Evolutionary conservation across 1,140 invertebrate genomes (phyloP).

Genomic region (Cyrtorhinus lividipennis): DNA sequence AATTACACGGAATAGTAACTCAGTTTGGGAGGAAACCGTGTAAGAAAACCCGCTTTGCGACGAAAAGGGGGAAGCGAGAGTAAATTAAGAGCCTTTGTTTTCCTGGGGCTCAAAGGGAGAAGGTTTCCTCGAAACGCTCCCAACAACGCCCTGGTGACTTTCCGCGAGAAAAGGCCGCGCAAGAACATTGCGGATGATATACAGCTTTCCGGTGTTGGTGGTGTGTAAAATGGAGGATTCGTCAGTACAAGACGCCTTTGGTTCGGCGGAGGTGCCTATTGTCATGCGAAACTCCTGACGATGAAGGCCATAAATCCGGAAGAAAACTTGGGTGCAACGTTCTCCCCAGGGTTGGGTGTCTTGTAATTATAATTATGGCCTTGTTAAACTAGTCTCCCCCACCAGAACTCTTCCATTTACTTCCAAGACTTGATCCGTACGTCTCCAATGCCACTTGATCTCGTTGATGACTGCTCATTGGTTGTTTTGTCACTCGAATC

Average conservation of each 20-base stretch:
- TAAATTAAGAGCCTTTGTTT: neutral
- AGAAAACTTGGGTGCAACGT: neutral
- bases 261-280: neutral
- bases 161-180: too few species aligned
- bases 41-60: neutral
- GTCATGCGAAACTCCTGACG: slow-evolving; percentile 11
- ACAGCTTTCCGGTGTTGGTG: neutral
- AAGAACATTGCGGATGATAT: neutral
- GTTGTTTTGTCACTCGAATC: too few species aligned
- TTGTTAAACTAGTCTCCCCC: neutral
- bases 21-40: neutral
- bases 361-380: neutral
- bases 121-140: neutral
- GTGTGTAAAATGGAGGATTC: neutral
- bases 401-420: neutral
- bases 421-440: too few species aligned
- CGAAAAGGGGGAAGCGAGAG: neutral
- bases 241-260: neutral
- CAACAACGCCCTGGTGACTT: neutral
- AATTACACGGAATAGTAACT: neutral
- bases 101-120: neutral
- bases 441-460: too few species aligned
- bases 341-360: neutral
- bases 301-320: slow-evolving; percentile 9
- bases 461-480: too few species aligned